Percentiles rank a stretch among this genome's conserved stretches.
These are phyloP conservation scores for Marasmarcha lunaedactyla DNA, from an alignment of 2,888 invertebrate genomes.

Conservation along the genomic window DNA sequence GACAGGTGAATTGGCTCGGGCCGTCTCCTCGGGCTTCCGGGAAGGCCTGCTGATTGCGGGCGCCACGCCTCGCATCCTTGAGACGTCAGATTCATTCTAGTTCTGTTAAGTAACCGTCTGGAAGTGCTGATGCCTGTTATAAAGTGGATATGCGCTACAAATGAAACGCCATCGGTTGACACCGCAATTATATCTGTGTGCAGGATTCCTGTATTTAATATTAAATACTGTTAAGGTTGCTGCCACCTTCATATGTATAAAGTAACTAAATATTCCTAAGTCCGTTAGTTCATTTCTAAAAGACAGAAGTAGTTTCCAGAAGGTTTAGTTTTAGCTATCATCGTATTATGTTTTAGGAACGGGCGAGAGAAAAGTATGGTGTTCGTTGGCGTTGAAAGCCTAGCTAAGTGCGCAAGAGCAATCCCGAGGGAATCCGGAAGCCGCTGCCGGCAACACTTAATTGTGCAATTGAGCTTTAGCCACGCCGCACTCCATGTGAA, in stretches of 20 bases:
- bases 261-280: too few species aligned
- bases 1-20: not conserved
- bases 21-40: constrained; percentile 23
- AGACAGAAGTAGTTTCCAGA: too few species aligned
- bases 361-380: too few species aligned
- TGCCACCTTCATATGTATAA: too few species aligned
- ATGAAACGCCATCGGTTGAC: too few species aligned
- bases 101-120: not conserved
- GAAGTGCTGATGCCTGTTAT: constrained; percentile 2
- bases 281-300: too few species aligned
- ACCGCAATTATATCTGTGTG: not conserved
- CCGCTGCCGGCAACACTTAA: constrained; percentile 25
- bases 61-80: constrained; percentile 30
- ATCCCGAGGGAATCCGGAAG: constrained; percentile 60
- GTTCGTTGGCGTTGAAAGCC: constrained; percentile 19
- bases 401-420: constrained; percentile 22
- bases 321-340: too few species aligned
- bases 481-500: constrained; percentile 25
- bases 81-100: constrained; percentile 18
- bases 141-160: too few species aligned
- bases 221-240: too few species aligned
- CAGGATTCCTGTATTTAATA: too few species aligned
- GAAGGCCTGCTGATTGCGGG: constrained; percentile 47
- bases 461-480: constrained; percentile 55
- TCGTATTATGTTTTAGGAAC: too few species aligned